A percentile compares a stretch with the other conserved stretches of the same genome.
Evolutionary conservation across 2,888 invertebrate species (phyloP).

Genomic region (Parascotia fuliginaria): DNA sequence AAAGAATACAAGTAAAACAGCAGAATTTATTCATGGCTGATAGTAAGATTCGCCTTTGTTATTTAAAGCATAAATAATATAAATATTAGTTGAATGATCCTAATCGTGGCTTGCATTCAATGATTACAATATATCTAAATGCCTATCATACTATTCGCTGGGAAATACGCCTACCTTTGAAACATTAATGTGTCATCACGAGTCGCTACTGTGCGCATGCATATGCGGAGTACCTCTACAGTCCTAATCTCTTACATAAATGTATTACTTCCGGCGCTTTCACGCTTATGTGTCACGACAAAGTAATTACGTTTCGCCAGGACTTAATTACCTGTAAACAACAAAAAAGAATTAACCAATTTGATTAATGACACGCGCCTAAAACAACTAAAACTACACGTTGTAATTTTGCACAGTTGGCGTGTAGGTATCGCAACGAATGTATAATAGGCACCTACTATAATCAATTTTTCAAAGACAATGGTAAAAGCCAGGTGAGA

Average conservation of each 20-base stretch:
- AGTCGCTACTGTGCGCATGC: slow-evolving; percentile 39
- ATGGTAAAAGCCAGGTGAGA: neutral
- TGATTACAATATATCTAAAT: neutral
- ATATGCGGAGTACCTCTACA: slow-evolving; percentile 45
- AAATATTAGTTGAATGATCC: no score
- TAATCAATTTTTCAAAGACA: no score
- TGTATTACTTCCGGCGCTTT: slow-evolving; percentile 61
- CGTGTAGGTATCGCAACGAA: no score
- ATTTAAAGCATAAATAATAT: no score
- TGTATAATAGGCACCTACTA: no score
- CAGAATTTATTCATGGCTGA: no score
- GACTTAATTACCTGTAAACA: neutral
- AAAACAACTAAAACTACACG: neutral
- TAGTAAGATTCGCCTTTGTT: no score
- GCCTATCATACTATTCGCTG: slow-evolving; percentile 5
- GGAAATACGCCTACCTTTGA: slow-evolving; percentile 31
- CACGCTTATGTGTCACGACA: slow-evolving; percentile 47
- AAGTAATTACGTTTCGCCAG: slow-evolving; percentile 33
- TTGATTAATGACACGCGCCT: no score
- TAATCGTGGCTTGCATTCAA: no score
- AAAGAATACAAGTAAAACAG: no score
- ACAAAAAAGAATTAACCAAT: no score
- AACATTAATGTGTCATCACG: slow-evolving; percentile 38
- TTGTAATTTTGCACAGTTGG: neutral
- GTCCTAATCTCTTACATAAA: slow-evolving; percentile 48